These are phyloP conservation scores for Rhabdophis nuchalis DNA, from an alignment of 2,797 vertebrate species.

Conservation along the genomic window DNA sequence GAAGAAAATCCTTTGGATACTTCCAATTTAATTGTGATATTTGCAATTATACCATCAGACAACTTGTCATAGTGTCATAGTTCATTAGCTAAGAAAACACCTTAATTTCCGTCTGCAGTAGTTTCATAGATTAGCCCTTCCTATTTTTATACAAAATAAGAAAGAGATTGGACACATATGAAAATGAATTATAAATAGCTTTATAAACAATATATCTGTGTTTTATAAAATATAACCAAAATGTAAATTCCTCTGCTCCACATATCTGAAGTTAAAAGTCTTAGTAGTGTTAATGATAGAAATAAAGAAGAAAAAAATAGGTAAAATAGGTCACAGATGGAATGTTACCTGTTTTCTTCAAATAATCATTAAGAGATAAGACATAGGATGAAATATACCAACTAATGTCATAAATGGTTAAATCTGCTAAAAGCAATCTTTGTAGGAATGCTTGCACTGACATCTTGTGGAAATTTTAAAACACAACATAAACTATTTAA, in stretches of 20 bases:
- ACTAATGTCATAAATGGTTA: not conserved
- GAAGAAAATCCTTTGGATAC: not conserved
- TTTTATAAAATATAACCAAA: not conserved
- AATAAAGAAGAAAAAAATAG: not conserved
- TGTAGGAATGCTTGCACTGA: constrained; percentile 46
- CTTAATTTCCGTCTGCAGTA: not conserved
- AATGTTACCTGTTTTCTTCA: not conserved
- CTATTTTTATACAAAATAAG: not conserved
- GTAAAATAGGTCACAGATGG: accelerated
- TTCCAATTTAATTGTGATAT: not conserved
- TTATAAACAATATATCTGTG: not conserved
- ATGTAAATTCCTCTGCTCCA: not conserved
- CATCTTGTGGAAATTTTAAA: constrained; percentile 57
- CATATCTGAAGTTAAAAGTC: not conserved
- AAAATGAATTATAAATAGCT: not conserved
- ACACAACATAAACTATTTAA: not conserved
- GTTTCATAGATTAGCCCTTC: not conserved
- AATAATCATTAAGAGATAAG: not conserved
- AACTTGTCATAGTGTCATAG: not conserved
- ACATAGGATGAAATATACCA: not conserved
- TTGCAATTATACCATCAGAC: not conserved
- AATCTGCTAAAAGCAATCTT: not conserved
- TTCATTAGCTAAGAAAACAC: not conserved
- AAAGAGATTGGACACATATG: not conserved
- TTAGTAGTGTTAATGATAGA: not conserved